Evolutionary conservation across 2,797 vertebrate species (phyloP), one percentile per base, ranked within the genome.

Genomic region (Darevskia nairensis): DNA sequence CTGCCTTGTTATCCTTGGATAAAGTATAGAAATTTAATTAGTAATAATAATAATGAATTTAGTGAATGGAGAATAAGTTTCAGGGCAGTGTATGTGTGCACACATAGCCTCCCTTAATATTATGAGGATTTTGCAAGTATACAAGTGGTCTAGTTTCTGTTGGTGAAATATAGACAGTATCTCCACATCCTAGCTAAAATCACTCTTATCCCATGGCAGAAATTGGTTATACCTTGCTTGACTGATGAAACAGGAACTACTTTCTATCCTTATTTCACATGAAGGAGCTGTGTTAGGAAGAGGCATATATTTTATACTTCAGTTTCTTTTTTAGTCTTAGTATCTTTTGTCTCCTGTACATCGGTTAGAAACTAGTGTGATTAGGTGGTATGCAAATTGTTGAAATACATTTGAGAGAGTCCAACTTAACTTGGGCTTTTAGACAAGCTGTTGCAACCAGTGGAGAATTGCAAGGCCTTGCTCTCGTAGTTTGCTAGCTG

Each of bases 401-500:
- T 50, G 50, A 50, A 50, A 50, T 50, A 50, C 50, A 50, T 50
- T 50, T 50, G 50, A 50, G 29, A 7, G 32, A 8, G 32, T 11
- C 55, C 6, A 21, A n/a, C 29, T 82, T 69, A 46, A 46, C 21
- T 25, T 27, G 25, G 17, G 15, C 29, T 19, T 6, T 25, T 88
- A 88, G 72, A 87, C 89, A 91, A 88, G 77, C 88, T 19, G 59
- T 71, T 15, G 71, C 85, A 91, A n/a, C 85, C 71, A 82, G 59
- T 84, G 76, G 11, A 61, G 39, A 74, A 74, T 23, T 29, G 41
- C 27, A 69, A 68, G 32, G 6, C 23, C 68, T 78, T 19, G 68
- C 86, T 91, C 25, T 84, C 68, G 69, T 50, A 87, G 87, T 25
- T 87, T 61, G 59, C 92, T 92, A 89, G 89, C 88, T 80, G 80